Percentiles rank a stretch among this genome's conserved stretches.
Conservation (phyloP, 2,888 invertebrate genomes). For the Onthophagus sagittarius region DNA sequence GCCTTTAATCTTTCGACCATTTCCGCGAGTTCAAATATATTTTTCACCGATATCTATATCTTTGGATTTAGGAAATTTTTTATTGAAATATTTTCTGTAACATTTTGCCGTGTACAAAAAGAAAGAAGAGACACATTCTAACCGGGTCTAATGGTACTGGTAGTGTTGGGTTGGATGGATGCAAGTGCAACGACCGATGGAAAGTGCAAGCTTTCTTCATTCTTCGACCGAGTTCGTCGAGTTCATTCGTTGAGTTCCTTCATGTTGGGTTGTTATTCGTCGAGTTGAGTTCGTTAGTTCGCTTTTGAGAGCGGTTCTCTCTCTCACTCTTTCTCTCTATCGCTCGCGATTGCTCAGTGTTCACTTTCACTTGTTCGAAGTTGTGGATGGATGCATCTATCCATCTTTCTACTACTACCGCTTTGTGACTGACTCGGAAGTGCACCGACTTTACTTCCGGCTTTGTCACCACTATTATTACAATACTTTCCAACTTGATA, state of each 20-base stretch:
- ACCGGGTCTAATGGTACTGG: background rate
- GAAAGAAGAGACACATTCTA: background rate
- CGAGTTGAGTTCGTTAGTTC: background rate
- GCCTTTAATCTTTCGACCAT: background rate
- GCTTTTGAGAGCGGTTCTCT: background rate
- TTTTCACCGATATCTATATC: too few relatives aligned
- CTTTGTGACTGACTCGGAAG: background rate
- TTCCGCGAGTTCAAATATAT: background rate
- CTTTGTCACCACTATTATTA: background rate
- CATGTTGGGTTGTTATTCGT: background rate
- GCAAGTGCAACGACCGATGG: constrained; percentile 7
- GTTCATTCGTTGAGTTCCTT: background rate
- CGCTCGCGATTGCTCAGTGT: background rate
- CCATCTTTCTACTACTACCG: background rate
- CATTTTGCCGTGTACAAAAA: background rate
- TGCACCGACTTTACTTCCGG: background rate
- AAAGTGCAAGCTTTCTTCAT: constrained; percentile 13
- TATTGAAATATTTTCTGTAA: background rate
- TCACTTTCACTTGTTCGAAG: constrained; percentile 3
- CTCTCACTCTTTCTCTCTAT: background rate
- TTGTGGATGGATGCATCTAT: too few relatives aligned
- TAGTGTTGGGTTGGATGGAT: background rate
- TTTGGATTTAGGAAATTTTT: too few relatives aligned
- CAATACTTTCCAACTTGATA: too few relatives aligned
- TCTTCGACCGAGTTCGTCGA: background rate